Evolutionary conservation across 2,888 invertebrate species (phyloP), one percentile per base, ranked within the genome.

Genomic region (Vanessa cardui): DNA sequence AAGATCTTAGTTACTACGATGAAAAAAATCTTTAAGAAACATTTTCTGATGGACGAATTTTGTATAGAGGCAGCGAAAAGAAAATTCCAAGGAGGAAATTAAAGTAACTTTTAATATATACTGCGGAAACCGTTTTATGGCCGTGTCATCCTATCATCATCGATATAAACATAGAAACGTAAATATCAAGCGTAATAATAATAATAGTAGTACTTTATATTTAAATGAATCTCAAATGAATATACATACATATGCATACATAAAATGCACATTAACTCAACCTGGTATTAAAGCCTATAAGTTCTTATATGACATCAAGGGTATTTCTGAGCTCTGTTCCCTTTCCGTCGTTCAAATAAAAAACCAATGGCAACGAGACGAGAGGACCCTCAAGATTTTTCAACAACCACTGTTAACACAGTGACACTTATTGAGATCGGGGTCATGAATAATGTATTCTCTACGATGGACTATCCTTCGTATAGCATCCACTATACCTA

Each of bases 371-470:
- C 33, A 56, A 73, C 74, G 76, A 54, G 54, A 45, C 59, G 72
- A 60, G 56, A 69, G 71, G 61, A 75, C 79, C 77, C 78, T 77
- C 74, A 79, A 76, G 73, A 72, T 80, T 81, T 62, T 83, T 79
- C 76, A 78, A 77, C 77, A 77, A 77, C 74, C 74, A 74, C 76
- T 82, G 84, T 84, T 80, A 82, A 84, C 83, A 80, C 77, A 69
- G 79, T 79, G 84, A 82, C 85, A 83, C 79, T 84, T 86, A 87
- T 85, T 87, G 81, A 78, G 78, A 78, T 77, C 79, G 80, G 75
- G 66, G 70, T 68, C 77, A 82, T 87, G 85, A 87, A 87, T 86
- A 80, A 87, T 87, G 79, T 79, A 88, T 80, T 70, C 54, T 67
- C 58, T 62, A 60, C 54, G 54, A 59, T 58, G 62, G 66, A 66